Percentiles rank a stretch among this genome's conserved stretches.
These are phyloP conservation scores for Drosophila kurseongensis DNA, from an alignment of 1,140 invertebrate genomes.

Conservation along the genomic window DNA sequence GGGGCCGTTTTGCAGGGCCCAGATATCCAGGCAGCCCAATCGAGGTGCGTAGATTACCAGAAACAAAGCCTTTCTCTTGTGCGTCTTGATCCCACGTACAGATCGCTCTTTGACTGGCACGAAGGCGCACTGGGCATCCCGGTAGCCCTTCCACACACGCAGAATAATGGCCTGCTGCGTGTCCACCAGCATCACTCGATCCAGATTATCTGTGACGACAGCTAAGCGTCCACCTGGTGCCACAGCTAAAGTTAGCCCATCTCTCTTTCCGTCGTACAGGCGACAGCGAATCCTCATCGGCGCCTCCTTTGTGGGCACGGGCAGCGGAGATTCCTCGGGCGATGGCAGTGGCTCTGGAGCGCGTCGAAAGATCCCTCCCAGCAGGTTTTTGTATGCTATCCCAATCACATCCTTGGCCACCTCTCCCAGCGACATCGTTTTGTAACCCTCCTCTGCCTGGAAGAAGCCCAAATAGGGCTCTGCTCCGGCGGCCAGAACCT, in stretches of 20 bases:
- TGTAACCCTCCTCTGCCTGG: conserved; percentile 94
- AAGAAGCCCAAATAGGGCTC: conserved; percentile 95
- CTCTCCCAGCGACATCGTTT: conserved; percentile 90
- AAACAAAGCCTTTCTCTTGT: conserved; percentile 88
- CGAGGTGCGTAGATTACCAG: conserved; percentile 94
- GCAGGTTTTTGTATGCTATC: conserved; percentile 87
- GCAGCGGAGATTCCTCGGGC: conserved; percentile 42
- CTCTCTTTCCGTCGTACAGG: conserved; percentile 92
- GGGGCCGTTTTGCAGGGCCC: conserved; percentile 93
- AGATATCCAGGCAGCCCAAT: conserved; percentile 94
- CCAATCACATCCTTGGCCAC: conserved; percentile 95
- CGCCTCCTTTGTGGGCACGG: conserved; percentile 87
- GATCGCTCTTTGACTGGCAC: conserved; percentile 85
- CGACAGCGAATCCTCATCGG: conserved; percentile 90
- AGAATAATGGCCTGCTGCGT: conserved; percentile 91
- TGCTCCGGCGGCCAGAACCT: conserved; percentile 92
- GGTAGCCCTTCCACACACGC: conserved; percentile 96
- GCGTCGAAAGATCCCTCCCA: conserved; percentile 69
- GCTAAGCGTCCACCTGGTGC: conserved; percentile 93
- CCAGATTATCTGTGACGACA: conserved; percentile 93
- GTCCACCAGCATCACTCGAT: conserved; percentile 94
- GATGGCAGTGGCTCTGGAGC: conserved; percentile 26
- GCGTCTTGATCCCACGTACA: conserved; percentile 77
- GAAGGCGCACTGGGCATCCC: conserved; percentile 97
- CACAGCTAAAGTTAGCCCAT: conserved; percentile 89